Evolutionary conservation across 2,888 invertebrate species (phyloP).

Genomic region (Maniola hyperantus): DNA sequence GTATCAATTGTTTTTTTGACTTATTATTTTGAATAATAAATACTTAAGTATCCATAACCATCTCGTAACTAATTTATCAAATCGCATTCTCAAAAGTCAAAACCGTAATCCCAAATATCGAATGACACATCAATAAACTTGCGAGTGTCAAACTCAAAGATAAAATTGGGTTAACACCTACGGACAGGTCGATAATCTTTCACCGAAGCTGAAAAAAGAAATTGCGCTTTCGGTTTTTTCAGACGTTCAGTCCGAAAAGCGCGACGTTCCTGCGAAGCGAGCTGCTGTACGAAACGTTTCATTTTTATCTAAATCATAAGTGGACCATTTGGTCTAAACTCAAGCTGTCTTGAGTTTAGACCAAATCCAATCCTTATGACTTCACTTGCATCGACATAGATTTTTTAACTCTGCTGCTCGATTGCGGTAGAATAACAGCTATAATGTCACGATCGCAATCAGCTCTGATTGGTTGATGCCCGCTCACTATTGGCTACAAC

Average conservation of each 20-base stretch:
- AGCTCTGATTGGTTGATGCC: too few relatives aligned
- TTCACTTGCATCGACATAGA: too few relatives aligned
- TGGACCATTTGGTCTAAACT: background rate
- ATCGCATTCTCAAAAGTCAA: background rate
- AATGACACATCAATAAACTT: conserved; percentile 36
- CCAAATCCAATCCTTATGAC: too few relatives aligned
- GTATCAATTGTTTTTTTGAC: too few relatives aligned
- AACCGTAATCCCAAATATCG: conserved; percentile 23
- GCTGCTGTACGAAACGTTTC: background rate
- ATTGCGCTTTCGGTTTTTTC: conserved; percentile 30
- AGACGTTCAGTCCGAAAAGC: background rate
- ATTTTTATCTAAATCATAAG: background rate
- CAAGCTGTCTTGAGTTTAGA: too few relatives aligned
- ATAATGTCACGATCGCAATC: too few relatives aligned
- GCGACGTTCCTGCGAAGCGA: background rate
- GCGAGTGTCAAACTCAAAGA: conserved; percentile 40
- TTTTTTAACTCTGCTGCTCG: too few relatives aligned
- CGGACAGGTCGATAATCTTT: conserved; percentile 55
- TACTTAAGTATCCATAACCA: background rate
- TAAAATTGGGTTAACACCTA: conserved; percentile 61
- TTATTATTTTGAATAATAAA: too few relatives aligned
- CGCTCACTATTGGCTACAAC: too few relatives aligned
- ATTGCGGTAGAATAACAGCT: too few relatives aligned
- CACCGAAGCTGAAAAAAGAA: conserved; percentile 46
- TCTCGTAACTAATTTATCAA: background rate